Percentiles rank a stretch among this genome's conserved stretches.
Evolutionary conservation across 2,113 vertebrate species (phyloP).

Genomic region (Myanophis thanlyinensis): DNA sequence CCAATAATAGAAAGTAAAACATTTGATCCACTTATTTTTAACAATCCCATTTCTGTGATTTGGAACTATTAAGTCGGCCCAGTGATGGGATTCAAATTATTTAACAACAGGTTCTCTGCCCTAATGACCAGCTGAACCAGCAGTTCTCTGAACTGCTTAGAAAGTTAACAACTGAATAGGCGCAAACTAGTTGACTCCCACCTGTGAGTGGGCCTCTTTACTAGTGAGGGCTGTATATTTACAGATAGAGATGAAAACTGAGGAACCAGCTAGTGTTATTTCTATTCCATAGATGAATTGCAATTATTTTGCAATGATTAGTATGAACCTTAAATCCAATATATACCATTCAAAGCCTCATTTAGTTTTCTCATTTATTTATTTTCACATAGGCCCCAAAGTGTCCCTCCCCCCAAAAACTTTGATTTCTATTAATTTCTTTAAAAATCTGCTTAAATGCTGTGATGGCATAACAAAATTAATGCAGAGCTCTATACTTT

Average conservation of each 20-base stretch:
- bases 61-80: not conserved
- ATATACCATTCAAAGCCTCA: constrained; percentile 39
- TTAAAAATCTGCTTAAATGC: not conserved
- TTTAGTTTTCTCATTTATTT: constrained; percentile 38
- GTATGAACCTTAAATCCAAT: constrained; percentile 44
- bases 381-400: not conserved
- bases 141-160: no score
- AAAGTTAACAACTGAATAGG: no score
- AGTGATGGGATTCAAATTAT: no score
- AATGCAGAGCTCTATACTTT: not conserved
- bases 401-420: constrained; percentile 2
- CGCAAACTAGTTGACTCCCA: no score
- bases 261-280: constrained; percentile 54
- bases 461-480: constrained; percentile 18
- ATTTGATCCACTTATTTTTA: not conserved
- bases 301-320: constrained; percentile 28
- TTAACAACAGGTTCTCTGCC: no score
- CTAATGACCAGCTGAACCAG: no score
- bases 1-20: not conserved
- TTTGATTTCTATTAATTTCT: constrained; percentile 7
- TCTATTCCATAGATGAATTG: constrained; percentile 48
- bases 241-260: constrained; percentile 44
- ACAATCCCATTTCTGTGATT: not conserved
- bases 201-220: constrained; percentile 21
- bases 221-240: constrained; percentile 44